Conservation (phyloP, 2,797 vertebrate genomes). For the Sebastes matsubarae region DNA sequence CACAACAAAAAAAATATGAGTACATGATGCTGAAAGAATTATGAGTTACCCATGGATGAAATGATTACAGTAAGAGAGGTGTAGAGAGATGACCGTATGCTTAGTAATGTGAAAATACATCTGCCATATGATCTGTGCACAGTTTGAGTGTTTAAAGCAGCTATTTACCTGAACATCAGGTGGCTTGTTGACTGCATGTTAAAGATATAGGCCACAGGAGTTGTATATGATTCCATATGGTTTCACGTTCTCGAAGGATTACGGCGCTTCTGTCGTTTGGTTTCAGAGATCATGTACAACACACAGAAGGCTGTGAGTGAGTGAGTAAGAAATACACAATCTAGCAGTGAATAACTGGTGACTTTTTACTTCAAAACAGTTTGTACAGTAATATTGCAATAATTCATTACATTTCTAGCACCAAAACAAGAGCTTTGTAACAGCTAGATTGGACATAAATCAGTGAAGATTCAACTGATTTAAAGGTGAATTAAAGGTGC, state of each 20-base stretch:
- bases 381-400: background rate
- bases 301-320: background rate
- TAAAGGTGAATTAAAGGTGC: too few relatives aligned
- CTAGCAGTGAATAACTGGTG: background rate
- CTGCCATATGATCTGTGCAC: background rate
- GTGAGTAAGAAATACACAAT: background rate
- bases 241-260: background rate
- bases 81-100: conserved; percentile 38
- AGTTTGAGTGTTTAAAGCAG: conserved; percentile 3
- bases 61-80: conserved; percentile 40
- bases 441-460: too few relatives aligned
- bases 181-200: conserved; percentile 10
- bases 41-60: conserved; percentile 39
- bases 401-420: background rate
- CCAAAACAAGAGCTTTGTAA: background rate
- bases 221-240: conserved; percentile 6
- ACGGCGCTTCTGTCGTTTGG: background rate
- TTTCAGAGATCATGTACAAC: background rate
- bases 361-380: background rate
- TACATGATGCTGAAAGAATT: conserved; percentile 37
- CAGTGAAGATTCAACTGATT: too few relatives aligned
- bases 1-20: conserved; percentile 54
- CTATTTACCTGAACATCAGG: conserved; percentile 41
- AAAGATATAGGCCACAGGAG: background rate
- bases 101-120: conserved; percentile 8